These are phyloP conservation scores for Panagrolaimus sp. DNA, from an alignment of 1,140 invertebrate species.

Conservation along the genomic window DNA sequence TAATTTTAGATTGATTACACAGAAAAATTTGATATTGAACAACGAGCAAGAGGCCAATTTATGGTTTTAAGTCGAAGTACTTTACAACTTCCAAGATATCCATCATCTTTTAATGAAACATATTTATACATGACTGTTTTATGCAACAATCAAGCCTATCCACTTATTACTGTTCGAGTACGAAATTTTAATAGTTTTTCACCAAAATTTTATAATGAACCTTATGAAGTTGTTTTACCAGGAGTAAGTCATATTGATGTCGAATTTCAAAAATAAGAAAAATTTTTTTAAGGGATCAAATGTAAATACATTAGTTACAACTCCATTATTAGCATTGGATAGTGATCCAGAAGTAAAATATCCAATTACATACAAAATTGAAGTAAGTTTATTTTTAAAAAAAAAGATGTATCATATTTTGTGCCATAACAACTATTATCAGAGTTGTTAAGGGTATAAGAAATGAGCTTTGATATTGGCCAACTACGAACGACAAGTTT, in stretches of 20 bases:
- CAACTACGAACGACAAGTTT: slow-evolving; percentile 8
- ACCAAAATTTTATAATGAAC: slow-evolving; percentile 43
- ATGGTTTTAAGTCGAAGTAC: slow-evolving; percentile 26
- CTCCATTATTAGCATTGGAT: slow-evolving; percentile 44
- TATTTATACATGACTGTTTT: slow-evolving; percentile 52
- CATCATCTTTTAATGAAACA: slow-evolving; percentile 54
- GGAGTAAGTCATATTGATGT: slow-evolving; percentile 30
- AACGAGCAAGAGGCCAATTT: slow-evolving; percentile 49
- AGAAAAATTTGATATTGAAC: slow-evolving; percentile 33
- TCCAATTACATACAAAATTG: slow-evolving; percentile 36
- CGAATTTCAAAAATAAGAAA: background rate
- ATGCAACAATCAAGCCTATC: slow-evolving; percentile 50
- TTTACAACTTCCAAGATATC: slow-evolving; percentile 49
- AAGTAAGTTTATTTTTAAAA: slow-evolving; percentile 16
- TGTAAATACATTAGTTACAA: slow-evolving; percentile 37
- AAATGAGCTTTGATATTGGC: background rate
- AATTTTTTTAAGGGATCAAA: slow-evolving; percentile 25
- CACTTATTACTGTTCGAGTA: slow-evolving; percentile 53
- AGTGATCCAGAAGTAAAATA: slow-evolving; percentile 43
- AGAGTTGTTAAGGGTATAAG: background rate
- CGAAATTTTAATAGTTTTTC: slow-evolving; percentile 32
- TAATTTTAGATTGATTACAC: slow-evolving; percentile 37
- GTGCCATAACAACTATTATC: too few relatives aligned
- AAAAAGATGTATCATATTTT: slow-evolving; percentile 5
- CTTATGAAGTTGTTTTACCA: slow-evolving; percentile 46